Evolutionary conservation across 2,113 vertebrate species (phyloP), one percentile per base, ranked within the genome.

Genomic region (Zootoca vivipara): DNA sequence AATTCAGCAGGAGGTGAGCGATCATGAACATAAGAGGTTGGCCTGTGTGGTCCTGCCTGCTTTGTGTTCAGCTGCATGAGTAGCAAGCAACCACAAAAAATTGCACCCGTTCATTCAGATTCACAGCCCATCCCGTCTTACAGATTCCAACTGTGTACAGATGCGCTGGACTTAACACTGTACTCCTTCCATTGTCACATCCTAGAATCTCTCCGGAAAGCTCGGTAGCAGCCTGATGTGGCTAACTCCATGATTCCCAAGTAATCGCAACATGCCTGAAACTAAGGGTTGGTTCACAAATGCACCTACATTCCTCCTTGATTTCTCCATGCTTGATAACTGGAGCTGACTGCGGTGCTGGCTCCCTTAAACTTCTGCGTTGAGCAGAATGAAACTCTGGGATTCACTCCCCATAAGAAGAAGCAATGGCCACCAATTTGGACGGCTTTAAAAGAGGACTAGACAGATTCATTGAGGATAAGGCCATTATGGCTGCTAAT

Each of bases 1-100:
- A 91, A 99, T 98, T 95, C 98, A 99, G 94, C 98, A 98, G 82
- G 98, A 99, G 98, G 98, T 98, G 91, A 97, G 97, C 85, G 30
- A 7, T 70, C 5, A 0, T 46, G 73, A 74, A 58, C 13, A 28
- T n/a, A 28, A 38, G 33, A 42, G 88, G 42, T 82, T 62, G 7
- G 78, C 15, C 62, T 26, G 2, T 38, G 1, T 42, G 74, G 12
- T 6, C 72, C 72, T 18, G 78, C 28, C 46, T 79, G 13, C 33
- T 30, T 64, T 33, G 28, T 22, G 9, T 62, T 82, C 28, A 6
- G 69, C 18, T 82, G 56, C 78, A 18, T 5, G 35, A 30, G 13
- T 4, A n/a, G 7, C 8, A 30, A 28, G 46, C 24, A 13, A 26
- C 10, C 20, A 20, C 78, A 58, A 62, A 35, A 58, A 72, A 62